phyloP scores from a whole-genome alignment of 2,113 vertebrate species.

The Caloenas nicobarica region DNA sequence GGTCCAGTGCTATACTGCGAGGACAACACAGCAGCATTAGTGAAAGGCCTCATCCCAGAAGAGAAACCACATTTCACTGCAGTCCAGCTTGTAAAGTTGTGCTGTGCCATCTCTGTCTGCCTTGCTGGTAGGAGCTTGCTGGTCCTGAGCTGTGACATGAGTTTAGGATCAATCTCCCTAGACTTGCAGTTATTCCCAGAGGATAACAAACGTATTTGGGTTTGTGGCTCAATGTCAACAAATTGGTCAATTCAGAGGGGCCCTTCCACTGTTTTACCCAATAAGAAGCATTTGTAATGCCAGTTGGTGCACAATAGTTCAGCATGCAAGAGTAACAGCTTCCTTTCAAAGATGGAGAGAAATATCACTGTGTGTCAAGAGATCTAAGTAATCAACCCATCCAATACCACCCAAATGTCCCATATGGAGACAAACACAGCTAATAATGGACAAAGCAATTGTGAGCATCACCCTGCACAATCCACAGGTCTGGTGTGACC shows the following conservation, averaged over 20 bases:
- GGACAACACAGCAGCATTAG: background rate
- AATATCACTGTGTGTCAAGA: background rate
- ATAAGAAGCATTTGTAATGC: background rate
- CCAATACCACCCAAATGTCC: background rate
- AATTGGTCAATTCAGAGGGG: background rate
- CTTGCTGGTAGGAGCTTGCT: background rate
- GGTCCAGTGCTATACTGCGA: constrained; percentile 92
- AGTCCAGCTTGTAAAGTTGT: background rate
- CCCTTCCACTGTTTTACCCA: background rate
- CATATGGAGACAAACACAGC: background rate
- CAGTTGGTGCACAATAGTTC: background rate
- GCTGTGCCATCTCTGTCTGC: background rate
- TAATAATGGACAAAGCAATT: background rate
- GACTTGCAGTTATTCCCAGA: background rate
- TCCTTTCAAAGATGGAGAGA: background rate
- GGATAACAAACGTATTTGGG: background rate
- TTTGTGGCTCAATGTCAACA: background rate
- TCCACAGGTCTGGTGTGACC: background rate
- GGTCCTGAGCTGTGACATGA: background rate
- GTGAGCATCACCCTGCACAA: background rate
- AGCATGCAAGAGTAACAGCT: background rate
- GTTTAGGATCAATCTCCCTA: background rate
- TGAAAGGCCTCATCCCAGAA: background rate
- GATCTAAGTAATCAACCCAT: background rate
- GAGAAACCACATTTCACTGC: background rate